Base-by-base conservation (phyloP, 2,888 invertebrate species). In the Synergus itoensis region DNA sequence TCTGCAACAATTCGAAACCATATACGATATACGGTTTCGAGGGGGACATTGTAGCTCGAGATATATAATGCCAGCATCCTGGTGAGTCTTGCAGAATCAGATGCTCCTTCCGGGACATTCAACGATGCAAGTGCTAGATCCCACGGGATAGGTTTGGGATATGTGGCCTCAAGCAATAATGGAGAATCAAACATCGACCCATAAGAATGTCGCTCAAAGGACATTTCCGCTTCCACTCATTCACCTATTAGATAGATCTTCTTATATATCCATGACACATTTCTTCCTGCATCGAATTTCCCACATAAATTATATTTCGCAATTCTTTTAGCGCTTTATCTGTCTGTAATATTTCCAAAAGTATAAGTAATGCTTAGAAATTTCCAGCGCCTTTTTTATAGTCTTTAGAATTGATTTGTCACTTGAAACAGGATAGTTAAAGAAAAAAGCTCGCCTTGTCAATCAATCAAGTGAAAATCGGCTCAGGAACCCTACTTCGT, bases 11-110 rank as follows among this genome's bases (percentile, higher is more conserved):
- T 84, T 79, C 77, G 84, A 86, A 89, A 89, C 84, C 83, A 88
- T 87, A 87, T 82, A 87, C 84, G 84, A 88, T 87, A 87, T 82
- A 87, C 84, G 84, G 76, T 82, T 60, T 81, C 65, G 57, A 79
- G 63, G 82, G 78, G 81, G 80, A 85, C 86, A 89, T 87, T 88
- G 82, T 84, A 81, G 77, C 63, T 77, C 48, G 57, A 36, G 48
- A 67, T 73, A 62, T 67, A 81, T 78, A 79, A 79, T 80, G 62
- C 73, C 28, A 77, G 57, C 60, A 57, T 79, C 77, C 77, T 67
- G 67, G 69, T 45, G 76, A 65, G 64, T 45, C n/a, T 67, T 69
- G 77, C 79, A 77, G 77, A 67, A 64, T 64, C 77, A 79, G 12
- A 63, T 53, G 76, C 77, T 79, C 77, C 83, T 79, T 86, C 82